phyloP scores from a whole-genome alignment of 2,888 invertebrate species.

The Polydrusus pterygomalis region DNA sequence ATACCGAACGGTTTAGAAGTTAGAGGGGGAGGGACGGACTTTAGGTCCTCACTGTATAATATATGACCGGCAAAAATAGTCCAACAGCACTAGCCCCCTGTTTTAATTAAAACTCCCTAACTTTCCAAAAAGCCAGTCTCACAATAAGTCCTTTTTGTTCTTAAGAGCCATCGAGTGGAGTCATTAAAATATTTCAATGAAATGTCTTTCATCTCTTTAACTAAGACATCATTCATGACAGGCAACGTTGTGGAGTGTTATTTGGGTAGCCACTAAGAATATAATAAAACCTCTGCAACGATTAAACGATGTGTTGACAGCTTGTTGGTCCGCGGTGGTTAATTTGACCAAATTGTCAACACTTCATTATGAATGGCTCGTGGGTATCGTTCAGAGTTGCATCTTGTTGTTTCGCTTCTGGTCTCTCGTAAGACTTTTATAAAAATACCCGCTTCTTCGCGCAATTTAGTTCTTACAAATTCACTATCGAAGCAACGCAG shows the following conservation, averaged over 20 bases:
- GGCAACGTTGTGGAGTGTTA: constrained; percentile 35
- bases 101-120: constrained; percentile 1
- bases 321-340: constrained; percentile 1
- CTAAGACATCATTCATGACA: constrained; percentile 35
- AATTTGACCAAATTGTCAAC: constrained; percentile 27
- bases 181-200: constrained; percentile 44
- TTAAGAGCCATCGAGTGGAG: constrained; percentile 3
- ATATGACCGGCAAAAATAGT: too few relatives aligned
- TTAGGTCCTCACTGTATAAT: too few relatives aligned
- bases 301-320: constrained; percentile 23
- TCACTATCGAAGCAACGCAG: too few relatives aligned
- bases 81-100: too few relatives aligned
- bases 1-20: too few relatives aligned
- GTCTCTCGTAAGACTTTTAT: too few relatives aligned
- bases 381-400: too few relatives aligned
- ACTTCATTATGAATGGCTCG: background rate
- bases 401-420: too few relatives aligned
- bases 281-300: constrained; percentile 4
- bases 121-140: background rate
- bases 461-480: too few relatives aligned
- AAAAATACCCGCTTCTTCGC: too few relatives aligned
- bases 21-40: too few relatives aligned
- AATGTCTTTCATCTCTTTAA: constrained; percentile 27
- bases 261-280: constrained; percentile 35
- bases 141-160: constrained; percentile 41